Percentiles rank a stretch among this genome's conserved stretches.
Evolutionary conservation across 2,113 vertebrate species (phyloP).

Genomic region (Brachionichthys hirsutus): DNA sequence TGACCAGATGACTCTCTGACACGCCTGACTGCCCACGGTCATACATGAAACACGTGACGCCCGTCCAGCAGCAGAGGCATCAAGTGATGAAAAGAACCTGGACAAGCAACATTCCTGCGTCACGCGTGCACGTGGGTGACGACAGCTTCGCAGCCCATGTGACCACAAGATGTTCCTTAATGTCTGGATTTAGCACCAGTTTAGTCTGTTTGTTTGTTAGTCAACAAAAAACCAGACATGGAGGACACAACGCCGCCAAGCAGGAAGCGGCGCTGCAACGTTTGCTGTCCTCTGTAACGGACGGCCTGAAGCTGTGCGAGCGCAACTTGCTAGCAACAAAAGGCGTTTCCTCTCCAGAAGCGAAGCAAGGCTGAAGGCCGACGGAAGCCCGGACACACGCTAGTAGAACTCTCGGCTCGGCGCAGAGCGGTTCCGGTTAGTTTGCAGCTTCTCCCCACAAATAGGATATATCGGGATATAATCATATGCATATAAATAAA

Average conservation of each 20-base stretch:
- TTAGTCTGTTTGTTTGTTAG: slow-evolving; percentile 41
- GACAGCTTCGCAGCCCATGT: slow-evolving; percentile 6
- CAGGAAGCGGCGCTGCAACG: slow-evolving; percentile 4
- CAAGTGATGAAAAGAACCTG: slow-evolving; percentile 22
- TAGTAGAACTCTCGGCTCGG: slow-evolving; percentile 67
- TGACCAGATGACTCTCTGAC: no score
- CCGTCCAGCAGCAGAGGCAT: slow-evolving; percentile 35
- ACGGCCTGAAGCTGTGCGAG: slow-evolving; percentile 69
- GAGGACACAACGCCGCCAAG: slow-evolving; percentile 37
- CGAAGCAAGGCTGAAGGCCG: slow-evolving; percentile 75
- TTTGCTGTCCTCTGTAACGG: slow-evolving; percentile 20
- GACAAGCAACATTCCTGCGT: slow-evolving; percentile 24
- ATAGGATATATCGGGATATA: slow-evolving; percentile 68
- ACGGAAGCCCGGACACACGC: slow-evolving; percentile 69
- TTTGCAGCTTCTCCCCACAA: slow-evolving; percentile 75
- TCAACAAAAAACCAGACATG: slow-evolving; percentile 36
- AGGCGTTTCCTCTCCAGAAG: slow-evolving; percentile 58
- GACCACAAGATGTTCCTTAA: slow-evolving; percentile 33
- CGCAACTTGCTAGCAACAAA: slow-evolving; percentile 28
- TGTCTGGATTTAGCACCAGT: slow-evolving; percentile 74
- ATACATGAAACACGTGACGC: no score
- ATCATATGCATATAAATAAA: slow-evolving; percentile 82
- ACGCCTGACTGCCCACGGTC: no score
- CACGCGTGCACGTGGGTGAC: slow-evolving; percentile 9
- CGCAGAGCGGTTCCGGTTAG: slow-evolving; percentile 77